Base-by-base conservation (phyloP, 1,140 invertebrate genomes). In the Grapholita molesta region DNA sequence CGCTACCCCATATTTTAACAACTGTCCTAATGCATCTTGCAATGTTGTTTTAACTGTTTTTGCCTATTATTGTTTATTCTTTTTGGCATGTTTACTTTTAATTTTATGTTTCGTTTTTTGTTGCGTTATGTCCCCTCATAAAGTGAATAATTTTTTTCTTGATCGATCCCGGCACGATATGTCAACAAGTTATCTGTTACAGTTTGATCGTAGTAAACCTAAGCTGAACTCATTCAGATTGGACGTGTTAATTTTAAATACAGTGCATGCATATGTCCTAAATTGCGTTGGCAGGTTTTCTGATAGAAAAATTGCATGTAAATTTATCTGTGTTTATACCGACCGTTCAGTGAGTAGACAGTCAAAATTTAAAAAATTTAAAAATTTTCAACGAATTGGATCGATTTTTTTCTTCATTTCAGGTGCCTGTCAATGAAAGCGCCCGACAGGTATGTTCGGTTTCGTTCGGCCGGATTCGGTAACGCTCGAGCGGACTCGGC, bases 361-460 rank as follows among this genome's bases (percentile, higher is more conserved):
- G 15, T 32, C 68, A 84, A 81, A 82, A 82, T 88, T 82, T 76
- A 77, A 71, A 74, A 73, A 87, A 85, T 84, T 85, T 90, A 88
- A 79, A 84, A 86, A 82, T 90, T 84, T 91, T 90, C 88, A 92
- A 90, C 89, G 90, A 92, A 92, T 92, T 92, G 92, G 92, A 92
- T 91, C 85, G 92, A 91, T 89, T 92, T 92, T 90, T 93, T 93
- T 93, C 91, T 93, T 94, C 92, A 93, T 94, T 94, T 93, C 93
- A 94, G 93, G 93, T 94, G 93, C 93, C 93, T 94, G 93, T 94
- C 93, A 93, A 94, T 94, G 93, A 94, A 94, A 93, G 93, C 93
- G 93, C 93, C 93, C 89, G 93, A 94, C 92, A 94, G 93, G 93
- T 94, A 94, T 92, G 91, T 86, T 88, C 82, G 82, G 82, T 91